A percentile compares a stretch with the other conserved stretches of the same genome.
phyloP scores from a whole-genome alignment of 2,888 invertebrate species.

The Caenorhabditis drosophilae region DNA sequence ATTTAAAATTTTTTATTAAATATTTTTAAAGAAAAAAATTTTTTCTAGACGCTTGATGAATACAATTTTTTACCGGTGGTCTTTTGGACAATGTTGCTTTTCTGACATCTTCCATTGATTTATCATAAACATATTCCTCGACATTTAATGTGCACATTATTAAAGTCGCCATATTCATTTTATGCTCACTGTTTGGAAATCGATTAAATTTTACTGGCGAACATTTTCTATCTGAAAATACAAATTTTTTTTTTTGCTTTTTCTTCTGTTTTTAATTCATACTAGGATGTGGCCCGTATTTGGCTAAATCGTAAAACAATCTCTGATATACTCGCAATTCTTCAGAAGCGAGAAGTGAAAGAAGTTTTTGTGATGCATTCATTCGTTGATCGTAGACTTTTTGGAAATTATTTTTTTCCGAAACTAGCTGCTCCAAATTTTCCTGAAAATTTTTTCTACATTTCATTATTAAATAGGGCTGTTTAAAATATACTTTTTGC shows the following conservation, averaged over 20 bases:
- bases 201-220: slow-evolving; percentile 17
- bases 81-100: slow-evolving; percentile 24
- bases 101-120: slow-evolving; percentile 14
- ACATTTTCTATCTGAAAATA: slow-evolving; percentile 35
- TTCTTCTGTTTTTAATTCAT: slow-evolving; percentile 1
- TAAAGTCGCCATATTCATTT: slow-evolving; percentile 17
- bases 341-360: slow-evolving; percentile 8
- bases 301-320: slow-evolving; percentile 35
- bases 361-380: slow-evolving; percentile 9
- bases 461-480: background rate
- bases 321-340: slow-evolving; percentile 12
- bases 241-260: no score
- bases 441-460: slow-evolving; percentile 10
- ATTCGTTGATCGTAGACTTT: slow-evolving; percentile 25
- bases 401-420: slow-evolving; percentile 37
- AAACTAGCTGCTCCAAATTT: slow-evolving; percentile 41
- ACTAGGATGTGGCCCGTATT: slow-evolving; percentile 45
- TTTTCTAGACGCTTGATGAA: background rate
- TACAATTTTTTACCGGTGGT: slow-evolving; percentile 16
- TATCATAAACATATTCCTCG: slow-evolving; percentile 24
- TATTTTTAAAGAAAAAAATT: background rate
- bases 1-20: slow-evolving; percentile 7
- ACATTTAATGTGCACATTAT: slow-evolving; percentile 22
- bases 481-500: slow-evolving; percentile 15
- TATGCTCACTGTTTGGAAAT: slow-evolving; percentile 29